phyloP scores from a whole-genome alignment of 1,140 invertebrate genomes.

The Lucilia sericata region DNA sequence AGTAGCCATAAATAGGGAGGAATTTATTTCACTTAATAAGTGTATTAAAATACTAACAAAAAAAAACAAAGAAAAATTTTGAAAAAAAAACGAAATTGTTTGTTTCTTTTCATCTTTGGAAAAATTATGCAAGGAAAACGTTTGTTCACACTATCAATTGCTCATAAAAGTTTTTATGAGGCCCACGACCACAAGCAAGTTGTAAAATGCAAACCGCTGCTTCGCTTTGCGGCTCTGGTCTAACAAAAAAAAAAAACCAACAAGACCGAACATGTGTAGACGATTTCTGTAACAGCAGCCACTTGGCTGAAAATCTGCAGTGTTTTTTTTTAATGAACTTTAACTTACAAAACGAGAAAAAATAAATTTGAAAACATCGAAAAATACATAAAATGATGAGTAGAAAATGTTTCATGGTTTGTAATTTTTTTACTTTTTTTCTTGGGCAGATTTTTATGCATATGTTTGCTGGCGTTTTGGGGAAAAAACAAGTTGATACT shows the following conservation, averaged over 20 bases:
- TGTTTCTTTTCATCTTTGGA: conserved; percentile 3
- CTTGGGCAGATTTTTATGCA: background rate
- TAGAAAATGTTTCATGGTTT: background rate
- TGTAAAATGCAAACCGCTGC: conserved; percentile 42
- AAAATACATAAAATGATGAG: background rate
- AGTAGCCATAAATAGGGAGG: background rate
- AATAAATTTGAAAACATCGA: background rate
- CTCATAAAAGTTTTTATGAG: conserved; percentile 61
- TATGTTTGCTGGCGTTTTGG: background rate
- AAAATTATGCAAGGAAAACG: conserved; percentile 48
- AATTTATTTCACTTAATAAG: background rate
- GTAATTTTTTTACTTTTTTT: background rate
- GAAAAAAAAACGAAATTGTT: too few species aligned
- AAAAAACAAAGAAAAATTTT: background rate
- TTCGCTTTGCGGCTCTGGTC: conserved; percentile 18
- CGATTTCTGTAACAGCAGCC: background rate
- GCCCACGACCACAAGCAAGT: conserved; percentile 52
- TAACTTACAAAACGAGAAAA: background rate
- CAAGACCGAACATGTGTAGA: background rate
- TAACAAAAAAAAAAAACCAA: background rate
- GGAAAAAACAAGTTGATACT: too few species aligned
- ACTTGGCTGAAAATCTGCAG: background rate
- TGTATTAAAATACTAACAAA: background rate
- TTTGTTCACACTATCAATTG: conserved; percentile 64
- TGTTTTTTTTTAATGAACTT: background rate